Evolutionary conservation across 35 echinoderm and acorn worm species (phyloP), one percentile per base, ranked within the genome.

Genomic region (Holothuria glaberrima): DNA sequence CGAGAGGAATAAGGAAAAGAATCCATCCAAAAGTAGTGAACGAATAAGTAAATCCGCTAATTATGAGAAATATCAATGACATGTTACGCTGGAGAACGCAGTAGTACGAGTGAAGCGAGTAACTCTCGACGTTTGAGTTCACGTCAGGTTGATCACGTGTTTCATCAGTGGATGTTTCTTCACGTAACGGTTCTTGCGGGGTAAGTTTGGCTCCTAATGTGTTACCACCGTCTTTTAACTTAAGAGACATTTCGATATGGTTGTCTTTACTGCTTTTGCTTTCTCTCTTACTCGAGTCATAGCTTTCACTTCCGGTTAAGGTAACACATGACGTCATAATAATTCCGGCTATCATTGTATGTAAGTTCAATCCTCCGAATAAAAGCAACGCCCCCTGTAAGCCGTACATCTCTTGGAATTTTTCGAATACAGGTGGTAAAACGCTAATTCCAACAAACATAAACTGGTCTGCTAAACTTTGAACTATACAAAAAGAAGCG

Each of bases 291-390:
- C 50, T 14, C 16, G 13, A 54, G 9, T 54, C n/a, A n/a, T n/a
- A n/a, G n/a, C n/a, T 54, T 54, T 14, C 13, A 54, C 50, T 54
- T 54, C 13, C 50, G 3, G 0, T 5, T 5, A 9, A 1, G 9
- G 5, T 12, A 54, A 0, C 50, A 9, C 13, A 9, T 9, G 36
- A 33, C n/a, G 9, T 78, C 26, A 78, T 24, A 48, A 78, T 48
- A 24, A 25, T 19, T 48, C 38, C 74, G 50, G 21, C 74, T 22
- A 78, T 48, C 44, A 78, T 24, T 12, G 50, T 48, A 25, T 78
- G 44, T 48, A 78, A 50, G 74, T 78, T 78, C 13, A 78, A 48
- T 25, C 74, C 74, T 50, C 38, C 74, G 50, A 78, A 78, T 26
- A 78, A 48, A 28, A 78, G 21, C 20, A 78, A 78, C 22, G 74